A percentile compares a stretch with the other conserved stretches of the same genome.
These are phyloP conservation scores for Apomyelois bistriatella DNA, from an alignment of 2,888 invertebrate species.

Conservation along the genomic window DNA sequence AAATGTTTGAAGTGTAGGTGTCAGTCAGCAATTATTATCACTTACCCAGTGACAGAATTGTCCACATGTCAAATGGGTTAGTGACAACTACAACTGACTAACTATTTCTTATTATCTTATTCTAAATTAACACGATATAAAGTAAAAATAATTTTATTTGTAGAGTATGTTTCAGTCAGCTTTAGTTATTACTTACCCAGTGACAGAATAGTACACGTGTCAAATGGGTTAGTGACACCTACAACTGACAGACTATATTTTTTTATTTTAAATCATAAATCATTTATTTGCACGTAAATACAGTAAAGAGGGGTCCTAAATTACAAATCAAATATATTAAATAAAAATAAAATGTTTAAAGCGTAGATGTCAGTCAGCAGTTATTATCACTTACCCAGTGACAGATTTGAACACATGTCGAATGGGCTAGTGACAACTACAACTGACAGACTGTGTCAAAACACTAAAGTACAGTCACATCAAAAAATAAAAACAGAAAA, in stretches of 20 bases:
- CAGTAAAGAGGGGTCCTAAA: too few species aligned
- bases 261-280: too few species aligned
- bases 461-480: constrained; percentile 29
- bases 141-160: too few species aligned
- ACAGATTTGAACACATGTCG: constrained; percentile 18
- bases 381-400: constrained; percentile 30
- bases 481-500: too few species aligned
- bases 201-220: constrained; percentile 23
- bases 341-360: too few species aligned
- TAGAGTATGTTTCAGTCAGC: not conserved
- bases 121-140: too few species aligned
- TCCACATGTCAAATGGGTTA: constrained; percentile 20
- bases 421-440: constrained; percentile 20
- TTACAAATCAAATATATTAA: too few species aligned
- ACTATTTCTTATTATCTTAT: not conserved
- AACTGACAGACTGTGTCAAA: constrained; percentile 6
- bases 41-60: constrained; percentile 21
- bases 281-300: too few species aligned
- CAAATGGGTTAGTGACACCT: constrained; percentile 21
- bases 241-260: constrained; percentile 17
- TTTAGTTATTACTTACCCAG: constrained; percentile 18
- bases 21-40: not conserved
- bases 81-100: constrained; percentile 16
- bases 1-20: too few species aligned
- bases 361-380: not conserved